A percentile compares a stretch with the other conserved stretches of the same genome.
Conservation (phyloP, 2,888 invertebrate genomes). For the Augiades crinisus region DNA sequence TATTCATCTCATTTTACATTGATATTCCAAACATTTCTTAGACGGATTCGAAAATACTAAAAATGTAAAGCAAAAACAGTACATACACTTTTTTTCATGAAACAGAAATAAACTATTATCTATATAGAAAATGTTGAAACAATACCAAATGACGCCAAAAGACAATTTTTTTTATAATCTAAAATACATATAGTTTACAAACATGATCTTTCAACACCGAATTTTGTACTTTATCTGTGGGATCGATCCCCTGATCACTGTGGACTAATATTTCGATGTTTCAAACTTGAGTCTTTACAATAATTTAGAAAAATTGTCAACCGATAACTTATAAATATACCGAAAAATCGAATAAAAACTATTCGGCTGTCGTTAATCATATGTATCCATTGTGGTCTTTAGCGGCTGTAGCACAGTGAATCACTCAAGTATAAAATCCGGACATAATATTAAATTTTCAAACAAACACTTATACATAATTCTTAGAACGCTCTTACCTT, state of each 20-base stretch:
- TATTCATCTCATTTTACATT: conserved; percentile 65
- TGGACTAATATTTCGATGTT: conserved; percentile 81
- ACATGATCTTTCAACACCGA: conserved; percentile 77
- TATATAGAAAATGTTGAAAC: conserved; percentile 66
- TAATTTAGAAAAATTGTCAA: conserved; percentile 78
- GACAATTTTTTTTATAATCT: conserved; percentile 55
- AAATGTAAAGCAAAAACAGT: conserved; percentile 65
- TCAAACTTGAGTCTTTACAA: conserved; percentile 70
- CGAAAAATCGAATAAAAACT: conserved; percentile 48
- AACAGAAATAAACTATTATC: conserved; percentile 72
- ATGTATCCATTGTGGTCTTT: conserved; percentile 78
- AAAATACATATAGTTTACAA: conserved; percentile 73
- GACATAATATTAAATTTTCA: conserved; percentile 50
- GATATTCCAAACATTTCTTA: conserved; percentile 74
- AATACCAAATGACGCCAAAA: conserved; percentile 61
- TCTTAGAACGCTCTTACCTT: conserved; percentile 47
- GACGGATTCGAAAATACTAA: conserved; percentile 76
- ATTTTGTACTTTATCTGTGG: conserved; percentile 79
- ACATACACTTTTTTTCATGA: conserved; percentile 56
- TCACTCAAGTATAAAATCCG: conserved; percentile 74
- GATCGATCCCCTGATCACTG: conserved; percentile 73
- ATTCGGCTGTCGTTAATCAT: conserved; percentile 54
- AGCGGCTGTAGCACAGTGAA: conserved; percentile 66
- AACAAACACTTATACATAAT: conserved; percentile 38
- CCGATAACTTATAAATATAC: conserved; percentile 68